Conservation (phyloP, 2,113 vertebrate species). For the Amphiprion ocellaris region DNA sequence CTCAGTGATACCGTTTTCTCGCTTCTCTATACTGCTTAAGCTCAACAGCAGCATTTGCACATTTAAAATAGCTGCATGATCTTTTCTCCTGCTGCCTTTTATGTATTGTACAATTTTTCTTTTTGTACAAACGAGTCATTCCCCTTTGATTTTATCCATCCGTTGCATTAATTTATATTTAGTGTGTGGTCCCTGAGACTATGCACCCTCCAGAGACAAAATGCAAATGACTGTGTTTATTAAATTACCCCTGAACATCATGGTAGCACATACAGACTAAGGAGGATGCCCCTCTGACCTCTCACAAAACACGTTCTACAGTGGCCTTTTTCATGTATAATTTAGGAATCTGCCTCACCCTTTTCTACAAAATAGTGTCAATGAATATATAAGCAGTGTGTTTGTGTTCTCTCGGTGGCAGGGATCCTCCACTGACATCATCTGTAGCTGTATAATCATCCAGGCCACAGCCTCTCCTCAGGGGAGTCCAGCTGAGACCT, state of each 20-base stretch:
- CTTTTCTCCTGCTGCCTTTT: conserved; percentile 6
- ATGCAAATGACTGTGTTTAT: conserved; percentile 46
- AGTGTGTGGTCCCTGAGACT: background rate
- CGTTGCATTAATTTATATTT: conserved; percentile 25
- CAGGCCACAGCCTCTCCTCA: conserved; percentile 74
- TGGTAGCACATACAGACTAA: conserved; percentile 26
- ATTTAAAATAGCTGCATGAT: background rate
- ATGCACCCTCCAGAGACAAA: conserved; percentile 24
- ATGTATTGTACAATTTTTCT: background rate
- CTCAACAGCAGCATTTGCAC: background rate
- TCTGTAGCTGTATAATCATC: conserved; percentile 81
- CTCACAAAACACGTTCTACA: conserved; percentile 24
- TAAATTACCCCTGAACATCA: conserved; percentile 42
- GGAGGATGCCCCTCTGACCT: conserved; percentile 52
- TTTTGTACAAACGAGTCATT: conserved; percentile 1
- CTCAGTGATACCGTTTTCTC: conserved; percentile 13
- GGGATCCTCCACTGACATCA: conserved; percentile 78
- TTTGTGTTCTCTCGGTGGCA: conserved; percentile 55
- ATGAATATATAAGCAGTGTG: conserved; percentile 52
- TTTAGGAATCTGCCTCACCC: conserved; percentile 26
- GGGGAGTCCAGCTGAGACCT: conserved; percentile 79
- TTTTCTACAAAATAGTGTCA: conserved; percentile 45
- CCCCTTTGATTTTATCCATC: conserved; percentile 20
- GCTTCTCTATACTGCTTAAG: background rate
- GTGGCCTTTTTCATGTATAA: conserved; percentile 61